Evolutionary conservation across 1,140 invertebrate species (phyloP).

Genomic region (Pseudomyrmex pallidus): DNA sequence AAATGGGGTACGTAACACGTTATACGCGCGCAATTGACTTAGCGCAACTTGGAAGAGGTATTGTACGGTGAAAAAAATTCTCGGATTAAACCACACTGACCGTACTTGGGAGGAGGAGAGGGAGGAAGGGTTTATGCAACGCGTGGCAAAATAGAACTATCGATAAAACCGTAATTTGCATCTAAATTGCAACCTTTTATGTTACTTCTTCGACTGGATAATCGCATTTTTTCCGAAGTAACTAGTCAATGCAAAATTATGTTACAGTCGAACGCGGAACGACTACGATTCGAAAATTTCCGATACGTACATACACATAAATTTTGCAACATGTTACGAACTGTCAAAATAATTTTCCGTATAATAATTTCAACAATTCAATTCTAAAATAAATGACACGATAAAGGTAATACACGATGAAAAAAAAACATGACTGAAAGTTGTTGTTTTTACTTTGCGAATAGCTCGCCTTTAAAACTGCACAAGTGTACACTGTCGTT

Average conservation of each 20-base stretch:
- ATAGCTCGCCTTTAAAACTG: slow-evolving; percentile 3
- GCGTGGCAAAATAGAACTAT: slow-evolving; percentile 41
- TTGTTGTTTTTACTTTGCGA: not conserved
- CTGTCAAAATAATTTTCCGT: slow-evolving; percentile 2
- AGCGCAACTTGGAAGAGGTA: slow-evolving; percentile 5
- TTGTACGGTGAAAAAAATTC: slow-evolving; percentile 32
- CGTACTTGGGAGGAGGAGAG: not conserved
- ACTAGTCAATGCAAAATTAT: slow-evolving; percentile 7
- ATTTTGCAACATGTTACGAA: slow-evolving; percentile 6
- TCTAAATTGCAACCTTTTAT: slow-evolving; percentile 70
- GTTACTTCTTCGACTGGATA: slow-evolving; percentile 23
- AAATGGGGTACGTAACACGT: not conserved
- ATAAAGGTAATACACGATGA: not conserved
- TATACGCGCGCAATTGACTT: not conserved
- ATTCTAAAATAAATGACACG: not conserved
- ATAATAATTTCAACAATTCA: too few relatives aligned
- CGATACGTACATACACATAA: not conserved
- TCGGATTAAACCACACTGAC: slow-evolving; percentile 16
- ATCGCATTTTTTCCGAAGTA: slow-evolving; percentile 43
- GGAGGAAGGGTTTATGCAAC: not conserved
- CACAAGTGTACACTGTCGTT: not conserved
- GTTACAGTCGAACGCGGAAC: slow-evolving; percentile 7
- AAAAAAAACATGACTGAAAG: not conserved
- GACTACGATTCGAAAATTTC: slow-evolving; percentile 14
- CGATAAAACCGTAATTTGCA: slow-evolving; percentile 73